phyloP scores from a whole-genome alignment of 2,113 vertebrate genomes.

The Barbus barbus region DNA sequence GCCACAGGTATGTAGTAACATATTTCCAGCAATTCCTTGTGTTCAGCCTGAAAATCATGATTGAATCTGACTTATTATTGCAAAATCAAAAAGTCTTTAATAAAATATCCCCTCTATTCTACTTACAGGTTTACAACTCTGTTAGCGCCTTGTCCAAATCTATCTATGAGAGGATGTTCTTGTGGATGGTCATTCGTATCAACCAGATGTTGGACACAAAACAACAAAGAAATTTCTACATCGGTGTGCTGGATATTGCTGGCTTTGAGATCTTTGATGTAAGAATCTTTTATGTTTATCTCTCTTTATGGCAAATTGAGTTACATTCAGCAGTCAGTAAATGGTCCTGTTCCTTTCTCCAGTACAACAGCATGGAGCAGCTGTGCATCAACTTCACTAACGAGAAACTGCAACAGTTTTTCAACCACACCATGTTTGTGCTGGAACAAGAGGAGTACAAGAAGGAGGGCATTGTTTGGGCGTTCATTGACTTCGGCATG shows the following conservation, averaged over 20 bases:
- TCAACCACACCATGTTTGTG: conserved; percentile 84
- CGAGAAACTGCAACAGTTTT: conserved; percentile 85
- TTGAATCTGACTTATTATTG: background rate
- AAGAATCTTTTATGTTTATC: background rate
- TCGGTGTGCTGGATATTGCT: conserved; percentile 58
- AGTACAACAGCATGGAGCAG: conserved; percentile 89
- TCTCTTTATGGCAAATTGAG: background rate
- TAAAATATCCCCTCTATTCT: background rate
- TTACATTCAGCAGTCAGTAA: background rate
- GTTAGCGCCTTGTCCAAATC: conserved; percentile 70
- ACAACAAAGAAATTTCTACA: conserved; percentile 61
- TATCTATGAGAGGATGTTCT: conserved; percentile 76
- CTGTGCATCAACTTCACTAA: conserved; percentile 90
- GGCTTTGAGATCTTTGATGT: conserved; percentile 59
- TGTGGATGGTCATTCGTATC: conserved; percentile 74
- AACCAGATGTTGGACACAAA: conserved; percentile 76
- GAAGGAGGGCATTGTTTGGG: conserved; percentile 87
- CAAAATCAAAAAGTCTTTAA: background rate
- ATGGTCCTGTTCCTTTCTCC: background rate
- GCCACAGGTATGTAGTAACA: conserved; percentile 55
- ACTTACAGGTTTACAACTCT: conserved; percentile 64
- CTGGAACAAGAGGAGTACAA: conserved; percentile 88
- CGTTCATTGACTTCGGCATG: conserved; percentile 91
- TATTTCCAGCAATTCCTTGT: background rate
- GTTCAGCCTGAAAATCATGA: background rate